Conservation (phyloP, 2,797 vertebrate species). For the Miichthys miiuy region DNA sequence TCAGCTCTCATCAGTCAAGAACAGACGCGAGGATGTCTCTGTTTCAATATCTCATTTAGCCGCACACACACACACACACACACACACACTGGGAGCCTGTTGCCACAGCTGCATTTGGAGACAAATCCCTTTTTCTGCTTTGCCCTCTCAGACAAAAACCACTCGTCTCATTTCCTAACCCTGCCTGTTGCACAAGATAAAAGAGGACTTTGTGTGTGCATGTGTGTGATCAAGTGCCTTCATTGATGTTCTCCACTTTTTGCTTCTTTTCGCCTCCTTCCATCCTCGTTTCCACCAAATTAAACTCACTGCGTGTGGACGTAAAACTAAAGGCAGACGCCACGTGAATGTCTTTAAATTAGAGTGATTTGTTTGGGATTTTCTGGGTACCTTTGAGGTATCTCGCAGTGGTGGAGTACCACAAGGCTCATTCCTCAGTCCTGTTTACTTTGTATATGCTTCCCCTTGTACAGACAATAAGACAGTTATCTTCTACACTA, state of each 20-base stretch:
- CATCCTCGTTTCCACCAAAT: conserved; percentile 6
- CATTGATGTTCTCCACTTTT: conserved; percentile 27
- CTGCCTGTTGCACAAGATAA: conserved; percentile 75
- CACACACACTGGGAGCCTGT: conserved; percentile 58
- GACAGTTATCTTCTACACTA: neutral
- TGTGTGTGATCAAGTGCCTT: conserved; percentile 35
- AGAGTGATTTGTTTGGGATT: neutral
- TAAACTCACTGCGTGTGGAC: neutral
- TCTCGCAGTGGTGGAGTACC: neutral
- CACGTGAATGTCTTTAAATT: neutral
- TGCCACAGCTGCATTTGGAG: conserved; percentile 69
- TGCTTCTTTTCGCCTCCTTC: conserved; percentile 10
- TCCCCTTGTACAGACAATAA: neutral
- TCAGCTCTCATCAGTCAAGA: conserved; percentile 73
- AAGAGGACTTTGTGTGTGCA: conserved; percentile 37
- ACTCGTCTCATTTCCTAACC: conserved; percentile 66
- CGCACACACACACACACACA: conserved; percentile 45
- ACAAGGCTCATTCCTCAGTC: neutral
- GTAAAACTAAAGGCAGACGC: neutral
- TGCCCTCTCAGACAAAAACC: conserved; percentile 67
- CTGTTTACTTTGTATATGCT: neutral
- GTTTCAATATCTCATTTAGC: conserved; percentile 66
- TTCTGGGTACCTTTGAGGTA: neutral
- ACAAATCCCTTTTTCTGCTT: conserved; percentile 80
- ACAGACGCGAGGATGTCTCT: conserved; percentile 67